A percentile compares a stretch with the other conserved stretches of the same genome.
These are phyloP conservation scores for Scaptomyza tumidula DNA, from an alignment of 2,888 invertebrate genomes.

Conservation along the genomic window DNA sequence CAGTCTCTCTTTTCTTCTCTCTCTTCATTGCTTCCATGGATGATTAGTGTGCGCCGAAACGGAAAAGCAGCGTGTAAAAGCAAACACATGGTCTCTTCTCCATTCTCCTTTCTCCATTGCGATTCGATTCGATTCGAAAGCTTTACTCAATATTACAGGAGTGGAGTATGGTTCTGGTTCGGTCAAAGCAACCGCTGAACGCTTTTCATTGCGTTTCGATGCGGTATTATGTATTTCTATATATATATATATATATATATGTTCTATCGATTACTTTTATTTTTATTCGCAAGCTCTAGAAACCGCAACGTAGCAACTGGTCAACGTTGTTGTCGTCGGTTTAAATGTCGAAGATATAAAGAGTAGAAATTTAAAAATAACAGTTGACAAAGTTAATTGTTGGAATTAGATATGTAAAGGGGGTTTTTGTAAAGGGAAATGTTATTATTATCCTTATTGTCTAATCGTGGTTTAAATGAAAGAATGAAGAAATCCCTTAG, in stretches of 20 bases:
- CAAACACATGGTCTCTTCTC: conserved; percentile 45
- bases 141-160: conserved; percentile 8
- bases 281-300: conserved; percentile 11
- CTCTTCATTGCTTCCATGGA: conserved; percentile 3
- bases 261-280: conserved; percentile 57
- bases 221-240: conserved; percentile 18
- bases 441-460: too few relatives aligned
- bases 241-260: conserved; percentile 50
- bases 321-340: too few relatives aligned
- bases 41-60: conserved; percentile 50
- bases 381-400: neutral
- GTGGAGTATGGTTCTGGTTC: neutral
- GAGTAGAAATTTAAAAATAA: too few relatives aligned
- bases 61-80: conserved; percentile 69
- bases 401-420: too few relatives aligned
- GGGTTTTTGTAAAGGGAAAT: too few relatives aligned
- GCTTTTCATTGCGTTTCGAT: neutral
- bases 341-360: too few relatives aligned
- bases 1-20: neutral
- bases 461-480: too few relatives aligned
- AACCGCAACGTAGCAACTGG: neutral
- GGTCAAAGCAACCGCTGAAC: neutral
- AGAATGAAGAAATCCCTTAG: too few relatives aligned
- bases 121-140: conserved; percentile 10
- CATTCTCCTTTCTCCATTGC: too few relatives aligned